A percentile compares a stretch with the other conserved stretches of the same genome.
phyloP scores from a whole-genome alignment of 2,797 vertebrate genomes.

The Leucoraja ocellata region DNA sequence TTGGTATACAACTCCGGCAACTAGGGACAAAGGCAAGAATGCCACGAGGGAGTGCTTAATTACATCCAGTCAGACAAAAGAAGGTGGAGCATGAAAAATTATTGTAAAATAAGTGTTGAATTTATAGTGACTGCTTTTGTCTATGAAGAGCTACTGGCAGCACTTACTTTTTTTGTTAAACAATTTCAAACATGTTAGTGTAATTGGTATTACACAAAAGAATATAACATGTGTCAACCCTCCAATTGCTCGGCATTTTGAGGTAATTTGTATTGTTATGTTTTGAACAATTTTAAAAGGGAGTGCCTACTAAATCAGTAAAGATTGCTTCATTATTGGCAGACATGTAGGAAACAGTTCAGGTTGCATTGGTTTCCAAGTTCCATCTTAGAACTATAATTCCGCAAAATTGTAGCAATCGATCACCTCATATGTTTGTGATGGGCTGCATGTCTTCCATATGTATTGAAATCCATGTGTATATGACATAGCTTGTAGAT shows the following conservation, averaged over 20 bases:
- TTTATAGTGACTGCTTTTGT: neutral
- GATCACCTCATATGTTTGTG: neutral
- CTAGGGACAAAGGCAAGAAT: neutral
- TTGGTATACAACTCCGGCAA: slow-evolving; percentile 1
- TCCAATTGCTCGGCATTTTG: neutral
- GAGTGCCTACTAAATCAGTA: neutral
- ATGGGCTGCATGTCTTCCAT: no score
- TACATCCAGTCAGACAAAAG: neutral
- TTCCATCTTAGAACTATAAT: neutral
- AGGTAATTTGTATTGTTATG: slow-evolving; percentile 2
- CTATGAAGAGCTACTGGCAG: neutral
- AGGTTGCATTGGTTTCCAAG: neutral
- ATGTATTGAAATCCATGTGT: neutral
- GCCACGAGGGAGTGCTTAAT: slow-evolving; percentile 1
- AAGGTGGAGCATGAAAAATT: neutral
- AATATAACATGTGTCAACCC: neutral
- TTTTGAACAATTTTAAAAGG: neutral
- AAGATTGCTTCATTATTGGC: neutral
- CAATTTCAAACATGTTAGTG: neutral
- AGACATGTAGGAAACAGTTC: neutral
- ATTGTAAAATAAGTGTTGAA: neutral
- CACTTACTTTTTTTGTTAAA: neutral
- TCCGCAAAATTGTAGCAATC: neutral
- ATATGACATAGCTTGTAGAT: neutral
- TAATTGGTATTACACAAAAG: neutral